Base-by-base conservation (phyloP, 1,140 invertebrate genomes). In the Tetraneura akinire region DNA sequence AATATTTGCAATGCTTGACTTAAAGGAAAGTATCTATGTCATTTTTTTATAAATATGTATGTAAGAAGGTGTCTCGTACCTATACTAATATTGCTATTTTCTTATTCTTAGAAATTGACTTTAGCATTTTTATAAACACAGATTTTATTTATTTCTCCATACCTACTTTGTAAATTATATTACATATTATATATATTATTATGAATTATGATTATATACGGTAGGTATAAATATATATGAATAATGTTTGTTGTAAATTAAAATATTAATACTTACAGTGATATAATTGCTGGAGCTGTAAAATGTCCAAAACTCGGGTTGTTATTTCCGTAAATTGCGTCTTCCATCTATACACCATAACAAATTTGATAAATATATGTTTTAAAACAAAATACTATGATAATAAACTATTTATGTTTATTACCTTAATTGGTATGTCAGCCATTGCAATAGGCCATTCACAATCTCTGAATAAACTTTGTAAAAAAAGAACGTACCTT, bases 221-320 rank as follows among this genome's bases (percentile, higher is more conserved):
- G n/a, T n/a, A n/a, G n/a, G n/a, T n/a, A n/a, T n/a, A n/a, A n/a
- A n/a, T n/a, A n/a, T 21, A 66, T 29, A n/a, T 45, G 10, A 80
- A 51, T 62, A 49, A 32, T 16, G 21, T 23, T 42, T 66, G 42
- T 32, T 29, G 26, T 26, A 49, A 70, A 8, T 49, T 51, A 11
- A 9, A 71, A 71, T 29, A 51, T 71, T n/a, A 51, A 83, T n/a
- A n/a, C 83, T 83, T 81, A 85, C 83, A 84, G 51, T 49, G 82
- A 82, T 68, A 84, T 81, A 26, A 84, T 81, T 6, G 83, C 84
- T 21, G 84, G 84, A 55, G 83, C 82, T 21, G 84, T 83, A 76
- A 85, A 85, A 66, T 83, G 81, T 29, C 82, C 70, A 80, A 84
- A 85, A 70, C 81, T 84, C 1, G 84, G 83, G 80, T 83, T 82